Conservation (phyloP, 2,888 invertebrate species). For the Hypomecis atomaria region DNA sequence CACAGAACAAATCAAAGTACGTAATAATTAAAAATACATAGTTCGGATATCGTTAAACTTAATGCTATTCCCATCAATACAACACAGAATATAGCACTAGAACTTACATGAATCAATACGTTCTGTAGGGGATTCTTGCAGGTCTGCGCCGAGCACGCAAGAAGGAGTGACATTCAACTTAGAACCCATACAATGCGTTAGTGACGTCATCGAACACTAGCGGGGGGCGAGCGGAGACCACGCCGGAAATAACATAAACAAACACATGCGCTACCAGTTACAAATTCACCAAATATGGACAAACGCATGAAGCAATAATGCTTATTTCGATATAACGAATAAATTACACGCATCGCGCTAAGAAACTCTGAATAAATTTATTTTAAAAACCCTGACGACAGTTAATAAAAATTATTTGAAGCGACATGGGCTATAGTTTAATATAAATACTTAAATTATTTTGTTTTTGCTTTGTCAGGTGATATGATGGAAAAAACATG, state of each 20-base stretch:
- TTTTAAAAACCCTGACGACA: neutral
- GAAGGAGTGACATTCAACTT: slow-evolving; percentile 33
- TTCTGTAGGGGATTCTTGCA: slow-evolving; percentile 31
- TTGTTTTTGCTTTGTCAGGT: no score
- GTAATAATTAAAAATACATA: slow-evolving; percentile 16
- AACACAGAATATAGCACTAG: slow-evolving; percentile 30
- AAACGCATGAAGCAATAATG: no score
- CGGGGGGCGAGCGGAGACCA: slow-evolving; percentile 12
- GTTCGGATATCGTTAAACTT: slow-evolving; percentile 15
- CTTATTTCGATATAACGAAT: no score
- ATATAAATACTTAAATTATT: no score
- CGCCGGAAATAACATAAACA: slow-evolving; percentile 14
- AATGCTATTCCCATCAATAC: slow-evolving; percentile 31
- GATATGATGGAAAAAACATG: neutral
- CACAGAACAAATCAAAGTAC: slow-evolving; percentile 11
- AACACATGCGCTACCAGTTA: slow-evolving; percentile 7
- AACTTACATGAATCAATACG: slow-evolving; percentile 36
- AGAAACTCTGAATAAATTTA: neutral
- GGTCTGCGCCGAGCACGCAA: slow-evolving; percentile 33
- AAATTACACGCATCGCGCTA: neutral
- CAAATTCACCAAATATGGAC: no score
- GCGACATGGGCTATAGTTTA: slow-evolving; percentile 6
- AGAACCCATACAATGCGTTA: slow-evolving; percentile 27
- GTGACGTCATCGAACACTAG: slow-evolving; percentile 17
- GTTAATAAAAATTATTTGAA: neutral